Evolutionary conservation across 2,797 vertebrate species (phyloP), one percentile per base, ranked within the genome.

Genomic region (Melopsittacus undulatus): DNA sequence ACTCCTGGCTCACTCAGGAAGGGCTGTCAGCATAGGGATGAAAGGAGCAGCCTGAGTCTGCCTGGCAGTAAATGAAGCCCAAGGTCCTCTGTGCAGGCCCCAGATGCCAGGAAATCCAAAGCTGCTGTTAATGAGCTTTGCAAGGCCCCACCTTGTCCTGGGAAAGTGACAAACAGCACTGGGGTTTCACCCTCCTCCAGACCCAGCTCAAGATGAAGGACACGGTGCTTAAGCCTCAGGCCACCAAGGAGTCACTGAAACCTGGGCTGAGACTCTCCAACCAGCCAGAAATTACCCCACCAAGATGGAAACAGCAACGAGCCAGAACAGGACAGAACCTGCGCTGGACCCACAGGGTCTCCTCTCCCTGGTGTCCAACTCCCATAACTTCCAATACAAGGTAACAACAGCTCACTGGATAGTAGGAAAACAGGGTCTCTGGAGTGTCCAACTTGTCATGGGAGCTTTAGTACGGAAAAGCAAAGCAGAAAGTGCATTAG

Each of bases 31-130:
- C 14, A 23, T 0, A 13, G 10, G 74, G 72, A 87, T 87, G 68
- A 87, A 46, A 43, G 82, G 85, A 81, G 92, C 86, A 95, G 90
- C 98, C 87, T 87, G 63, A 34, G 78, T 90, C 51, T 76, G 89
- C 68, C 17, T 57, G n/a, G 62, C 63, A 90, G 87, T 34, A 77
- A 83, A 91, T 36, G 93, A 79, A 84, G 15, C 72, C 75, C 36
- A 63, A 70, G 89, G 87, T 94, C 84, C 89, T 96, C 82, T 84
- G 49, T 7, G 42, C 87, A 80, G 61, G 87, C 29, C 76, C 74
- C 88, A 69, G 49, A 87, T 87, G 80, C 63, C 91, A 93, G 88
- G 78, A 96, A 95, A 96, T 91, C 74, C 91, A 96, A 94, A 94
- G 82, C 92, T 93, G 85, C 93, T 87, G 66, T 92, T 90, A 93